Evolutionary conservation across 2,797 vertebrate species (phyloP).

Genomic region (Crypturellus tataupa): DNA sequence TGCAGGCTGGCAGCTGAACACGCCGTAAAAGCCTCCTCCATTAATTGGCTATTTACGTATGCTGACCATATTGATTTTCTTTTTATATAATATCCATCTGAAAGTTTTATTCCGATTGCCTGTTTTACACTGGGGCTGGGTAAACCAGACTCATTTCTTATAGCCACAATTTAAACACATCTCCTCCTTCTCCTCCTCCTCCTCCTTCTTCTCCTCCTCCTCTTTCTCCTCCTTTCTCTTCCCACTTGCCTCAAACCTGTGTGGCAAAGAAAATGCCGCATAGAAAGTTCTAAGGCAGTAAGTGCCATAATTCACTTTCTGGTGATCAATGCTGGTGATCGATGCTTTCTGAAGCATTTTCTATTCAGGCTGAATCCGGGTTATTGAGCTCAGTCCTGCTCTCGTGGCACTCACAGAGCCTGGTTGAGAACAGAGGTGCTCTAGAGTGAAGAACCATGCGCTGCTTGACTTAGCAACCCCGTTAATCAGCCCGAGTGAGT

Average conservation of each 20-base stretch:
- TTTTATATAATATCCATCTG: background rate
- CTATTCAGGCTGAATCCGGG: background rate
- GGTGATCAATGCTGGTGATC: background rate
- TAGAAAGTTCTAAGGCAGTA: background rate
- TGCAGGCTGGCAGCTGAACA: background rate
- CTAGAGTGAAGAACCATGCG: background rate
- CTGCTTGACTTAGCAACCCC: background rate
- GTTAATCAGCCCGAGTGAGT: background rate
- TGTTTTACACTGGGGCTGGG: background rate
- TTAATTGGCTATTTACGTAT: constrained; percentile 33
- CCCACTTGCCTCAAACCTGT: background rate
- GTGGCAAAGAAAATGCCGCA: background rate
- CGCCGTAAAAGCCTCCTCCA: background rate
- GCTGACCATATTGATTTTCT: constrained; percentile 57
- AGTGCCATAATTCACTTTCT: background rate
- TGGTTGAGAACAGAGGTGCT: background rate
- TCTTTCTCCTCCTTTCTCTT: background rate
- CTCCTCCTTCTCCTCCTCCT: background rate
- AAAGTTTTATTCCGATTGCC: constrained; percentile 7
- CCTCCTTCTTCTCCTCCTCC: background rate
- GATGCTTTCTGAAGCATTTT: background rate
- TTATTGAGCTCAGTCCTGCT: background rate
- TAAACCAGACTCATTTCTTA: background rate
- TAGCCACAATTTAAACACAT: background rate
- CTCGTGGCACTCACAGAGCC: fast-evolving